Evolutionary conservation across 1,140 invertebrate species (phyloP).

Genomic region (Megalopta genalis): DNA sequence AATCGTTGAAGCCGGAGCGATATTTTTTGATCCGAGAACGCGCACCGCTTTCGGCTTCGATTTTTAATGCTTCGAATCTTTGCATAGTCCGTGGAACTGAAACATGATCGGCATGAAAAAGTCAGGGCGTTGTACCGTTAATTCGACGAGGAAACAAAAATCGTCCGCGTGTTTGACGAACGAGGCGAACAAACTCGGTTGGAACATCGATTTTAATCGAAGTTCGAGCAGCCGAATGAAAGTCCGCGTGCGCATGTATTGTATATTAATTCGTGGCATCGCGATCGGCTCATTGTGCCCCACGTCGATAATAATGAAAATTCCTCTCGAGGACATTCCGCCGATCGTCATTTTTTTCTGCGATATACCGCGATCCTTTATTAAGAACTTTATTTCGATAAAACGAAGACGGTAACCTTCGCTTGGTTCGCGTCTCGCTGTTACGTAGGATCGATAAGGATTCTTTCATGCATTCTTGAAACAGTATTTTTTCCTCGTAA

Average conservation of each 20-base stretch:
- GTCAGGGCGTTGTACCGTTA: no score
- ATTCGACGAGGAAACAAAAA: no score
- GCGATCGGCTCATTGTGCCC: background rate
- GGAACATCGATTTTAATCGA: no score
- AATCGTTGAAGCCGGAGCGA: no score
- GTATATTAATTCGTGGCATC: background rate
- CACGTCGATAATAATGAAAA: slow-evolving; percentile 29
- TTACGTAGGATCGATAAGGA: slow-evolving; percentile 23
- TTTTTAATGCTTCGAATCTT: no score
- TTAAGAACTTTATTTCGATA: slow-evolving; percentile 44
- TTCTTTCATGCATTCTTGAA: slow-evolving; percentile 26
- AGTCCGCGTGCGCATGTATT: background rate
- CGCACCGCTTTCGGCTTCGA: no score
- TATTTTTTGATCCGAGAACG: no score
- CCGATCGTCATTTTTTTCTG: slow-evolving; percentile 16
- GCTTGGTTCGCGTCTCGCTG: slow-evolving; percentile 17
- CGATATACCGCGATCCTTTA: slow-evolving; percentile 29
- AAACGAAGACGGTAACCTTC: slow-evolving; percentile 39
- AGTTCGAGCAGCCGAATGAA: no score
- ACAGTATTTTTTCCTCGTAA: background rate
- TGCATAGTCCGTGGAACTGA: no score
- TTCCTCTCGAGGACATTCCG: slow-evolving; percentile 34
- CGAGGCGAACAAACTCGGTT: no score
- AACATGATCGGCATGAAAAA: no score
- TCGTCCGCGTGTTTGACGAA: no score